Evolutionary conservation across 2,113 vertebrate genomes (phyloP).

Genomic region (Prietella phreatophila): DNA sequence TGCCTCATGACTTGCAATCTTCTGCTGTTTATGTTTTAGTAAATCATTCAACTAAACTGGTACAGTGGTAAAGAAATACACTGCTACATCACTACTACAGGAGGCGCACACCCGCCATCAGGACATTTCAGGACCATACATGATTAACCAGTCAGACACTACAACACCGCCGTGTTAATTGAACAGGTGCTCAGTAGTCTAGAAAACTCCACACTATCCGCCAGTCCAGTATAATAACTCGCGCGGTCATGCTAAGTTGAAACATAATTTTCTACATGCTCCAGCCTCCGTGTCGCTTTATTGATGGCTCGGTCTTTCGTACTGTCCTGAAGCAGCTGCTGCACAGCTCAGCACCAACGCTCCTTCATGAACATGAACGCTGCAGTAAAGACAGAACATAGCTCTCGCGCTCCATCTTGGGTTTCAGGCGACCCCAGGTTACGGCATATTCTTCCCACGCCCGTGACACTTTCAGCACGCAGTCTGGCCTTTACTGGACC

Average conservation of each 20-base stretch:
- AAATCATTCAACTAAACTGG: neutral
- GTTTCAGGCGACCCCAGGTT: slow-evolving; percentile 38
- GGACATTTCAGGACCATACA: neutral
- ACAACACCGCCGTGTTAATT: neutral
- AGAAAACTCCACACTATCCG: neutral
- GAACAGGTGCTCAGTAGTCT: neutral
- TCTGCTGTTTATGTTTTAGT: neutral
- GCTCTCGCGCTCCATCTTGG: neutral
- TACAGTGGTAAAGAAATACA: neutral
- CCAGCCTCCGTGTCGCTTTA: neutral
- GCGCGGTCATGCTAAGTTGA: neutral
- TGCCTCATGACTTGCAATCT: neutral
- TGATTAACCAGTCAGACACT: neutral
- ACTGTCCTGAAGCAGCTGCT: neutral
- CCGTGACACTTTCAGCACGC: neutral
- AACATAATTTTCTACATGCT: neutral
- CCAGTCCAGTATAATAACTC: neutral
- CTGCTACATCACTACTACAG: neutral
- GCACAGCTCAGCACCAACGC: neutral
- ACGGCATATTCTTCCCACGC: neutral
- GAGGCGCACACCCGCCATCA: too few relatives aligned
- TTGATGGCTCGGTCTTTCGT: neutral
- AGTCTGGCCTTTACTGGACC: slow-evolving; percentile 41
- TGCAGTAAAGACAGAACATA: neutral
- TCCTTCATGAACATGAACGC: neutral